A percentile compares a stretch with the other conserved stretches of the same genome.
These are phyloP conservation scores for Actenoides hombroni DNA, from an alignment of 2,113 vertebrate species.

Conservation along the genomic window DNA sequence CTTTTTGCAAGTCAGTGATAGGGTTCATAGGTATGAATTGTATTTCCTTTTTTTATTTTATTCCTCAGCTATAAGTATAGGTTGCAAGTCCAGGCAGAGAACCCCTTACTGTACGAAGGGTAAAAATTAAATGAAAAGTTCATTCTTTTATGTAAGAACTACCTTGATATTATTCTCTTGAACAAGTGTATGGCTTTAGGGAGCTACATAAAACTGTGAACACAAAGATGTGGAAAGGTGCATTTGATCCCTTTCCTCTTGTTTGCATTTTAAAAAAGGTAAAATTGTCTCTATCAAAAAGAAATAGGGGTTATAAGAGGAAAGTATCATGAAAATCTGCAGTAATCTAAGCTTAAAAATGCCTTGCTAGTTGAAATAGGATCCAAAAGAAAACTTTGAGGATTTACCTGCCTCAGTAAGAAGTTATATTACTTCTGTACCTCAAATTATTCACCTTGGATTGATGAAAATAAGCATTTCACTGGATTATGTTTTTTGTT, in stretches of 20 bases:
- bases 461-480: neutral
- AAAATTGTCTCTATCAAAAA: neutral
- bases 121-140: neutral
- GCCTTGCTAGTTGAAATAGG: neutral
- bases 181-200: neutral
- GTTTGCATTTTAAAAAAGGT: neutral
- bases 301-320: neutral
- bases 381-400: neutral
- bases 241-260: neutral
- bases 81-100: neutral
- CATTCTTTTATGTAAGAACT: neutral
- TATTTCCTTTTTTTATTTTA: neutral
- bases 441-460: neutral
- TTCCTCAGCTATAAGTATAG: neutral
- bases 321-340: neutral
- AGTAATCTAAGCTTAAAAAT: conserved; percentile 44
- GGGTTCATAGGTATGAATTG: neutral
- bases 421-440: neutral
- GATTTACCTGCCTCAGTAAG: neutral
- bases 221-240: neutral
- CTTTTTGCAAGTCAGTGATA: neutral
- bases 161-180: neutral
- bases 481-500: neutral
- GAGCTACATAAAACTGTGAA: neutral
- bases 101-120: neutral